Evolutionary conservation across 2,888 invertebrate genomes (phyloP).

Genomic region (Azorinus chamasolen): DNA sequence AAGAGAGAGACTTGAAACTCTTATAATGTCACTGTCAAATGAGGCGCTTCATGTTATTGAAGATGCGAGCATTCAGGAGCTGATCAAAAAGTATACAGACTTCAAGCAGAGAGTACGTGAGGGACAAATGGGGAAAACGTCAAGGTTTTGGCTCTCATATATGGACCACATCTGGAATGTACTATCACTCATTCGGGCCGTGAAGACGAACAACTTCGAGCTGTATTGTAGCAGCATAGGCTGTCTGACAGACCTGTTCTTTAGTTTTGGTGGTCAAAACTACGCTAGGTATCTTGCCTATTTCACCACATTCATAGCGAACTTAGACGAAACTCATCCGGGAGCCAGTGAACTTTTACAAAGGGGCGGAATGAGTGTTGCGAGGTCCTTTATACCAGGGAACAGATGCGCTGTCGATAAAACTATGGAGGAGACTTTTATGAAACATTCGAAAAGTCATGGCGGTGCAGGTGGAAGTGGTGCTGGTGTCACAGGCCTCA

Average conservation of each 20-base stretch:
- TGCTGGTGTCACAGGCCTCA: constrained; percentile 49
- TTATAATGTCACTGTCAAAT: not conserved
- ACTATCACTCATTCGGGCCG: constrained; percentile 42
- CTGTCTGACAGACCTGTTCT: too few species aligned
- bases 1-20: too few species aligned
- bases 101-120: constrained; percentile 31
- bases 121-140: constrained; percentile 39
- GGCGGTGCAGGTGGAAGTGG: constrained; percentile 49
- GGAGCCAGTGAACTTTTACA: constrained; percentile 18
- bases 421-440: constrained; percentile 58
- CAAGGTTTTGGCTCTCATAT: constrained; percentile 50
- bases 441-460: constrained; percentile 48
- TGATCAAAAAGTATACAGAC: constrained; percentile 1
- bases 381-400: constrained; percentile 31
- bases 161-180: constrained; percentile 38
- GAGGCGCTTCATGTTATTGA: not conserved
- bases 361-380: constrained; percentile 48
- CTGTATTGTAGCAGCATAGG: constrained; percentile 25
- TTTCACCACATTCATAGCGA: too few species aligned
- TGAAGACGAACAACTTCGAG: constrained; percentile 26
- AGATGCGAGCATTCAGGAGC: too few species aligned
- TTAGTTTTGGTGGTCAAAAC: constrained; percentile 27
- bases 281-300: constrained; percentile 50
- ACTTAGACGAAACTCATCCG: too few species aligned
- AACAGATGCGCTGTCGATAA: constrained; percentile 55